Evolutionary conservation across 2,113 vertebrate species (phyloP).

Genomic region (Centrocercus urophasianus): DNA sequence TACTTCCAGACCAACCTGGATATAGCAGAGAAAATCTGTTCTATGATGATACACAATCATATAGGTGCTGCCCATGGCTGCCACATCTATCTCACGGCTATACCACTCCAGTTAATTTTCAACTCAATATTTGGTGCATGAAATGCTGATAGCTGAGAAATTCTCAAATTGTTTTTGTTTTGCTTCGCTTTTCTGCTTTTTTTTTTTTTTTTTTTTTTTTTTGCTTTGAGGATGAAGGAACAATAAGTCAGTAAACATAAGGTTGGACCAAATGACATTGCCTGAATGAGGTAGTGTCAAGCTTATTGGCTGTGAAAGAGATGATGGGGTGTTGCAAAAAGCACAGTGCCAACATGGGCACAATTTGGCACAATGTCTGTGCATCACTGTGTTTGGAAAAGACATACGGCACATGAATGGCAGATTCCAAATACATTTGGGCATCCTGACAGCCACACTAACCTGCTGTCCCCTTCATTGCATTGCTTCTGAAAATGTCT

Average conservation of each 20-base stretch:
- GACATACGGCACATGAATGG: neutral
- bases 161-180: neutral
- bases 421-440: neutral
- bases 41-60: conserved; percentile 9
- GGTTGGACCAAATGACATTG: neutral
- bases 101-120: neutral
- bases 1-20: too few species aligned
- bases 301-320: neutral
- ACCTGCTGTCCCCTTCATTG: neutral
- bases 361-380: fast-evolving
- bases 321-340: neutral
- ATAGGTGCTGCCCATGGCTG: neutral
- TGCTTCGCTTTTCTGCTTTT: neutral
- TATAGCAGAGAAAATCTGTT: neutral
- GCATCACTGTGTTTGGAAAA: neutral
- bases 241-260: neutral
- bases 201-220: neutral
- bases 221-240: neutral
- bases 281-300: neutral
- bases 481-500: neutral
- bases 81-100: neutral
- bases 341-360: neutral
- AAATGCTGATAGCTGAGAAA: neutral
- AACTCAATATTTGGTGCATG: conserved; percentile 24
- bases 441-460: neutral